Base-by-base conservation (phyloP, 1,140 invertebrate species). In the Apolygus lucorum region DNA sequence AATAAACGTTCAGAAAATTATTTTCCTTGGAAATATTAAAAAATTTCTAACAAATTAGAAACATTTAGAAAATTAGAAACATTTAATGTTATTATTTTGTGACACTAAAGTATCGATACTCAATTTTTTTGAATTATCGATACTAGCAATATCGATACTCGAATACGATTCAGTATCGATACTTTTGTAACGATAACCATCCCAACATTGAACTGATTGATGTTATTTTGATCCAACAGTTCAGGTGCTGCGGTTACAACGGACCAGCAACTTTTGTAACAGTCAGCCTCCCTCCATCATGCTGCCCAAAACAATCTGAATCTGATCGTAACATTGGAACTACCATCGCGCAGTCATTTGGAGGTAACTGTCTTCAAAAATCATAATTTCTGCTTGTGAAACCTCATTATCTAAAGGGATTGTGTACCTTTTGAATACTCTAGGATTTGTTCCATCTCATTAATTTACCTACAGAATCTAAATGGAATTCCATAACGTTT, bases 201-300 rank as follows among this genome's bases (percentile, higher is more conserved):
- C n/a, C n/a, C n/a, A n/a, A n/a, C n/a, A n/a, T n/a, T n/a, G n/a
- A n/a, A n/a, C n/a, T n/a, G n/a, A n/a, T 42, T 42, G 4, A 42
- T 17, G 4, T 42, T 17, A 42, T 42, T 42, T 42, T 67, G n/a
- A 21, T 42, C 42, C 42, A 34, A 4, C 42, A 70, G 63, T 24
- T 70, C 2, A 4, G 66, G 1, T 70, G 69, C 29, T 70, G 69
- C 28, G 69, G 69, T 52, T 14, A 26, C 14, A 26, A 52, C 1
- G 42, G 42, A 22, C 42, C 34, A 21, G 22, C 13, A 2, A 21
- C n/a, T 4, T n/a, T n/a, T n/a, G 65, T 25, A 21, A 65, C 8
- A 0, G 28, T 21, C 21, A 8, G 25, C 13, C 34, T 66, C 1
- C 63, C 69, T n/a, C 2, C 13, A 17, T 65, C 63, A 1, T 70